These are phyloP conservation scores for Euura saliciscinereae DNA, from an alignment of 1,140 invertebrate species.

Conservation along the genomic window DNA sequence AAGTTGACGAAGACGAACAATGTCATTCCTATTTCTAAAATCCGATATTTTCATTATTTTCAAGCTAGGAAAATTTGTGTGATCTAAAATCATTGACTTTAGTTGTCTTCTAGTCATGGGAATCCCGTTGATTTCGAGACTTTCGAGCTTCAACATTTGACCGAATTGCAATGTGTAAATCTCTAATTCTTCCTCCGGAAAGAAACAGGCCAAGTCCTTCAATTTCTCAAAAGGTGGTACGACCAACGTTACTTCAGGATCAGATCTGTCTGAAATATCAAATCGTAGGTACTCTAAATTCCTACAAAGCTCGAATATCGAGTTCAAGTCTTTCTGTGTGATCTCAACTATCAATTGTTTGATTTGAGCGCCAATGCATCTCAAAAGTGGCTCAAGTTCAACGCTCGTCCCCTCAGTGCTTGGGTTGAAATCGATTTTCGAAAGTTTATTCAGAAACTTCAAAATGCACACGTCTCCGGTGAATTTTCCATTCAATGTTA, in stretches of 20 bases:
- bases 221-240: not conserved
- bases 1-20: not conserved
- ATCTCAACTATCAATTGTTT: not conserved
- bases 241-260: not conserved
- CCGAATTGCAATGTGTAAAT: not conserved
- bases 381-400: not conserved
- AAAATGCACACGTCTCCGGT: not conserved
- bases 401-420: not conserved
- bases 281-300: not conserved
- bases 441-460: not conserved
- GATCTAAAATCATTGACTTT: not conserved
- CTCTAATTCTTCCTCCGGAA: not conserved
- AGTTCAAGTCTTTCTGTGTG: not conserved
- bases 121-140: not conserved
- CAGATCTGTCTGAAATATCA: not conserved
- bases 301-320: not conserved
- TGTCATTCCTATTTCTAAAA: too few relatives aligned
- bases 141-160: not conserved
- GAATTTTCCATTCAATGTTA: not conserved
- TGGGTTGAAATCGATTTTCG: not conserved
- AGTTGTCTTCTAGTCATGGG: not conserved
- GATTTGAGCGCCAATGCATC: not conserved
- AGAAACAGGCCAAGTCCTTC: not conserved
- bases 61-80: not conserved
- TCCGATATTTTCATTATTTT: not conserved